Evolutionary conservation across 2,113 vertebrate genomes (phyloP).

Genomic region (Circaetus gallicus): DNA sequence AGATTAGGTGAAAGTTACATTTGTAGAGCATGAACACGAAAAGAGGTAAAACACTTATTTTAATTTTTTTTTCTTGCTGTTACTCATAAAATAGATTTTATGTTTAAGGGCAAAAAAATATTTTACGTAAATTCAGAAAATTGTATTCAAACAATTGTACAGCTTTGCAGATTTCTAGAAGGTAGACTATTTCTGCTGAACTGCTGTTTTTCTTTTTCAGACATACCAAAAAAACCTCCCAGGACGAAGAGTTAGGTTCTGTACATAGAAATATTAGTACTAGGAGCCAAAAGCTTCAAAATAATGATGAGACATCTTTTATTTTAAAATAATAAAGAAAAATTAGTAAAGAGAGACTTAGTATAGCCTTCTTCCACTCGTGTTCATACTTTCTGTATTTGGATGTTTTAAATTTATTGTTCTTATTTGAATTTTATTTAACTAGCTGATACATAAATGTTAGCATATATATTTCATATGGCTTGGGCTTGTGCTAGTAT

Average conservation of each 20-base stretch:
- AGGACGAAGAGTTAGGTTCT: neutral
- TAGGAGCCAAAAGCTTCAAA: neutral
- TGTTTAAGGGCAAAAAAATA: neutral
- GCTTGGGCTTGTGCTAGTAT: neutral
- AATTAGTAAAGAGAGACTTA: neutral
- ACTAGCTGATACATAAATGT: neutral
- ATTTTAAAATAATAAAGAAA: neutral
- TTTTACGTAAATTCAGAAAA: fast-evolving
- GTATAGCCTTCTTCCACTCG: fast-evolving
- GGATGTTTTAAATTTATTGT: neutral
- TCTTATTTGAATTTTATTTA: neutral
- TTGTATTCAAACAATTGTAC: neutral
- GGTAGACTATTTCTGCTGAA: fast-evolving
- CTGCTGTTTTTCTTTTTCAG: neutral
- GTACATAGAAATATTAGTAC: neutral
- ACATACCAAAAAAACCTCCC: neutral
- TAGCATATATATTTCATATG: neutral
- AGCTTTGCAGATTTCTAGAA: neutral
- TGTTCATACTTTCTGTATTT: neutral
- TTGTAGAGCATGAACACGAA: neutral
- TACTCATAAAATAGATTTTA: neutral
- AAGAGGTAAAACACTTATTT: neutral
- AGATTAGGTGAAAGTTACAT: neutral
- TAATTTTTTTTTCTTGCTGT: neutral
- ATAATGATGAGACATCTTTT: neutral